phyloP scores from a whole-genome alignment of 2,797 vertebrate genomes.

The Podarcis lilfordi region DNA sequence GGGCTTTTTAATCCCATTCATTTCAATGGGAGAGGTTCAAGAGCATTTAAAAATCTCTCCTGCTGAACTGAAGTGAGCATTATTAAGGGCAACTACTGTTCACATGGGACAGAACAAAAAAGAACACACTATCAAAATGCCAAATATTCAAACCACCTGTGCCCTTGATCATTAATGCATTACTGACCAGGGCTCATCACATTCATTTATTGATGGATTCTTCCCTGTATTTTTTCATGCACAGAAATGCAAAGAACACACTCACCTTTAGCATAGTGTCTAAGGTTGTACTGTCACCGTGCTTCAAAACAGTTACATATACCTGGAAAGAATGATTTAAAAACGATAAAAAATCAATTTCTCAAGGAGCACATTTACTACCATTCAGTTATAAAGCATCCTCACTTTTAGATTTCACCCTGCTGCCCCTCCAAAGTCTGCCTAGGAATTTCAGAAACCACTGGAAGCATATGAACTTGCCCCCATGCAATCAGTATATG shows the following conservation, averaged over 20 bases:
- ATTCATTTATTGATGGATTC: background rate
- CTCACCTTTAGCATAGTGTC: conserved; percentile 97
- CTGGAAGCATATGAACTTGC: background rate
- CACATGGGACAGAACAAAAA: background rate
- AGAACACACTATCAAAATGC: background rate
- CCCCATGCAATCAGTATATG: background rate
- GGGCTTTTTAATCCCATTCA: background rate
- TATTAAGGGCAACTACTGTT: background rate
- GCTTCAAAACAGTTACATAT: conserved; percentile 95
- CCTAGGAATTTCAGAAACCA: background rate
- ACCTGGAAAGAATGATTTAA: conserved; percentile 78
- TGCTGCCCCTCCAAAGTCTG: background rate
- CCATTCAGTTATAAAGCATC: background rate
- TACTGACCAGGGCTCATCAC: accelerated
- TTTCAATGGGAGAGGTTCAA: background rate
- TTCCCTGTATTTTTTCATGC: background rate
- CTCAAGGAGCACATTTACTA: background rate
- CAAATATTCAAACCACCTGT: background rate
- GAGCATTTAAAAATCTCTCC: background rate
- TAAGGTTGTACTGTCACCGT: conserved; percentile 90
- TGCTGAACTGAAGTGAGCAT: background rate
- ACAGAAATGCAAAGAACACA: conserved; percentile 1
- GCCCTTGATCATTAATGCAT: background rate
- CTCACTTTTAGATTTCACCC: background rate
- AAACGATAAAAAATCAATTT: accelerated